A percentile compares a stretch with the other conserved stretches of the same genome.
These are phyloP conservation scores for Eupithecia exiguata DNA, from an alignment of 2,888 invertebrate species.

Conservation along the genomic window DNA sequence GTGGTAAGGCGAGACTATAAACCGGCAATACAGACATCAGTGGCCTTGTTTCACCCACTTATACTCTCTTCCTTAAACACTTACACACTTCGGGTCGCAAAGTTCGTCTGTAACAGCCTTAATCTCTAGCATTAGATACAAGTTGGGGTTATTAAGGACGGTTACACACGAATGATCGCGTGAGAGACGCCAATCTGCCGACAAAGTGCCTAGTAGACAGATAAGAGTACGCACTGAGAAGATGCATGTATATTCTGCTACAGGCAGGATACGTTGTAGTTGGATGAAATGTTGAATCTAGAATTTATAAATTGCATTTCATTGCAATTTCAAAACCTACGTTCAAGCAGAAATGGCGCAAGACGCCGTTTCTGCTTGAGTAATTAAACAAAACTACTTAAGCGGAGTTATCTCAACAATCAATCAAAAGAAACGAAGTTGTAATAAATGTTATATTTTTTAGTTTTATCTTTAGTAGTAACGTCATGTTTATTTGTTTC, in stretches of 20 bases:
- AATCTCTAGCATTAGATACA: slow-evolving; percentile 12
- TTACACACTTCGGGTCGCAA: slow-evolving; percentile 8
- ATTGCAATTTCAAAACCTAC: no score
- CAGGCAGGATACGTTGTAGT: neutral
- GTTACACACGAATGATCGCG: slow-evolving; percentile 60
- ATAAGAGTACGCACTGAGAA: slow-evolving; percentile 17
- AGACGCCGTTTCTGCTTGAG: no score
- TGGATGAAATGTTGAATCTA: neutral
- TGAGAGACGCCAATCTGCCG: slow-evolving; percentile 52
- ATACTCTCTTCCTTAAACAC: slow-evolving; percentile 6
- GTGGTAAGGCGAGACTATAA: neutral
- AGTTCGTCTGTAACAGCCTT: slow-evolving; percentile 29
- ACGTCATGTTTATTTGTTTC: no score
- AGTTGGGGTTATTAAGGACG: slow-evolving; percentile 50
- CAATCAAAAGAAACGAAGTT: neutral
- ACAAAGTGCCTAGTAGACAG: slow-evolving; percentile 32
- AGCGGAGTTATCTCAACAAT: no score
- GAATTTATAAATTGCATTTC: neutral
- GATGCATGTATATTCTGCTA: neutral
- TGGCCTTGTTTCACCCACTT: slow-evolving; percentile 3
- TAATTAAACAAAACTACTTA: no score
- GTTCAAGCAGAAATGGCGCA: no score
- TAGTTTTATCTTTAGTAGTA: no score
- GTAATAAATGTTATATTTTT: no score
- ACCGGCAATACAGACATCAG: neutral